These are phyloP conservation scores for Sarcophaga variegata DNA, from an alignment of 2,888 invertebrate species.

Conservation along the genomic window DNA sequence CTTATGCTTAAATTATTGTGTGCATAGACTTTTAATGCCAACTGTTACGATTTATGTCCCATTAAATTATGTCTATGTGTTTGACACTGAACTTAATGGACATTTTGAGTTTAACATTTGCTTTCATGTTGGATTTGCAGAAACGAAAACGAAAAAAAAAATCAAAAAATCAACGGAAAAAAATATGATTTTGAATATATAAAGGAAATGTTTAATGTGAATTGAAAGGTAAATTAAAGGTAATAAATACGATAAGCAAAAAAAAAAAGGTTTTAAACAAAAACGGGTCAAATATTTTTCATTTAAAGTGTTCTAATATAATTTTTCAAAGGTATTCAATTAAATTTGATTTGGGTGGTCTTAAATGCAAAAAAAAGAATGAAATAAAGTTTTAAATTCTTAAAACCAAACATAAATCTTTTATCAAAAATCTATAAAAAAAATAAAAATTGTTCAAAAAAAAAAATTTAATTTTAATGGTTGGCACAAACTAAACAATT, in stretches of 20 bases:
- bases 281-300: slow-evolving; percentile 19
- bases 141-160: not conserved
- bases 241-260: slow-evolving; percentile 3
- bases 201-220: slow-evolving; percentile 30
- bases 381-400: not conserved
- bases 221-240: slow-evolving; percentile 37
- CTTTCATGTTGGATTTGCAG: not conserved
- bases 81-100: slow-evolving; percentile 57
- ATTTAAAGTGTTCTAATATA: too few relatives aligned
- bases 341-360: slow-evolving; percentile 28
- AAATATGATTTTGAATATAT: not conserved
- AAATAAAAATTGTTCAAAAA: too few relatives aligned
- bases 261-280: not conserved
- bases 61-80: slow-evolving; percentile 17
- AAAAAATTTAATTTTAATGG: too few relatives aligned
- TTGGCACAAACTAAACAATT: too few relatives aligned
- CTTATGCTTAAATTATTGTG: not conserved
- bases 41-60: slow-evolving; percentile 30
- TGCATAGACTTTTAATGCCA: not conserved
- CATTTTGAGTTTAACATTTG: slow-evolving; percentile 47
- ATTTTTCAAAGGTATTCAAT: not conserved
- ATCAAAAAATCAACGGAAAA: not conserved
- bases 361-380: not conserved
- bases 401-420: not conserved
- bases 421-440: not conserved